phyloP scores from a whole-genome alignment of 2,113 vertebrate genomes.

The Vulpes lagopus region DNA sequence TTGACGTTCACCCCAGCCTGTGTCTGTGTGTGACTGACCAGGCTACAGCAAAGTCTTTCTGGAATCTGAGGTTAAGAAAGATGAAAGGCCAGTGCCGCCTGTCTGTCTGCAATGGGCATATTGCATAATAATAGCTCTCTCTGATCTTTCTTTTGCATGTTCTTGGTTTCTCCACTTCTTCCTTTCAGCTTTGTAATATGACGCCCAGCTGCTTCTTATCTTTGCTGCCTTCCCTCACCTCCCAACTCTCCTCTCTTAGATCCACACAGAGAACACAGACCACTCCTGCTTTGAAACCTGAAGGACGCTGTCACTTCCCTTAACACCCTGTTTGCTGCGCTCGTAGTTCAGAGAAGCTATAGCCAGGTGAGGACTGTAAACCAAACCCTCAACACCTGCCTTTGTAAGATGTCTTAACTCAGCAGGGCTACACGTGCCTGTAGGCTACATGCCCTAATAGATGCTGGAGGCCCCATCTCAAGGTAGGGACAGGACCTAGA shows the following conservation, averaged over 20 bases:
- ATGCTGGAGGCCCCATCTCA: neutral
- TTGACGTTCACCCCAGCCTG: neutral
- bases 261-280: neutral
- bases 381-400: neutral
- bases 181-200: slow-evolving; percentile 68
- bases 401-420: neutral
- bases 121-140: slow-evolving; percentile 61
- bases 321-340: neutral
- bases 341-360: neutral
- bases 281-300: neutral
- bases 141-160: slow-evolving; percentile 66
- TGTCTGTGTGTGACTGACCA: neutral
- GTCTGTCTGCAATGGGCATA: slow-evolving; percentile 72
- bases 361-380: neutral
- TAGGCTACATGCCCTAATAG: neutral
- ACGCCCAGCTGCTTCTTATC: slow-evolving; percentile 69
- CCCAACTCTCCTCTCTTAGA: neutral
- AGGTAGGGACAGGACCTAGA: neutral
- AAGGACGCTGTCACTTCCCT: neutral
- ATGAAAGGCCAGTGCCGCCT: slow-evolving; percentile 68
- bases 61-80: slow-evolving; percentile 66
- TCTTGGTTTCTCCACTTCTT: slow-evolving; percentile 59
- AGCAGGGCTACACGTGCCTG: neutral
- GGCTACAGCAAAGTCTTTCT: slow-evolving; percentile 61
- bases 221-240: neutral